These are phyloP conservation scores for Formica aserva DNA, from an alignment of 2,888 invertebrate species.

Conservation along the genomic window DNA sequence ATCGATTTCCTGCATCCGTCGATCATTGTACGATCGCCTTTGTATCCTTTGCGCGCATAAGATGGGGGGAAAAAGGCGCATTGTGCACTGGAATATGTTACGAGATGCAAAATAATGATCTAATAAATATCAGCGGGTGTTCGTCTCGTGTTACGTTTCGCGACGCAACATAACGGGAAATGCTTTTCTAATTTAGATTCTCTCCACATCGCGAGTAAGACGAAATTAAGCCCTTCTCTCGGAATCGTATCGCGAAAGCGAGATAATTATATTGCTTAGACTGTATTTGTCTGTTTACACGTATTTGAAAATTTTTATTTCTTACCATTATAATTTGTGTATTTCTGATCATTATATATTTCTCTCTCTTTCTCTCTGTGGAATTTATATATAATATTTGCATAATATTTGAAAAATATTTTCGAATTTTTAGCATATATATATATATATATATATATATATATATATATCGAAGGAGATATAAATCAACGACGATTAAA, in stretches of 20 bases:
- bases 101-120: conserved; percentile 60
- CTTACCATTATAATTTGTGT: neutral
- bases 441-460: too few relatives aligned
- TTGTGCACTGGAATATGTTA: conserved; percentile 31
- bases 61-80: conserved; percentile 15
- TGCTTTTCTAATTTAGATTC: conserved; percentile 20
- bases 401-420: neutral
- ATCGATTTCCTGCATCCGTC: conserved; percentile 67
- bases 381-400: neutral
- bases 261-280: neutral
- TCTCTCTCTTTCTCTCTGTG: neutral
- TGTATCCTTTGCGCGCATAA: conserved; percentile 37
- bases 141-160: conserved; percentile 56
- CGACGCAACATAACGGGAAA: conserved; percentile 23
- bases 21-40: conserved; percentile 49
- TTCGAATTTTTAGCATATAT: conserved; percentile 37
- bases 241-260: conserved; percentile 4
- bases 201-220: conserved; percentile 26
- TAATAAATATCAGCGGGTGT: conserved; percentile 51
- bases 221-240: neutral
- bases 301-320: neutral
- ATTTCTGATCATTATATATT: neutral
- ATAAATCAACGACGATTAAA: conserved; percentile 6
- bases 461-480: neutral
- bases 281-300: neutral